Base-by-base conservation (phyloP, 1,140 invertebrate genomes). In the Diprion similis region DNA sequence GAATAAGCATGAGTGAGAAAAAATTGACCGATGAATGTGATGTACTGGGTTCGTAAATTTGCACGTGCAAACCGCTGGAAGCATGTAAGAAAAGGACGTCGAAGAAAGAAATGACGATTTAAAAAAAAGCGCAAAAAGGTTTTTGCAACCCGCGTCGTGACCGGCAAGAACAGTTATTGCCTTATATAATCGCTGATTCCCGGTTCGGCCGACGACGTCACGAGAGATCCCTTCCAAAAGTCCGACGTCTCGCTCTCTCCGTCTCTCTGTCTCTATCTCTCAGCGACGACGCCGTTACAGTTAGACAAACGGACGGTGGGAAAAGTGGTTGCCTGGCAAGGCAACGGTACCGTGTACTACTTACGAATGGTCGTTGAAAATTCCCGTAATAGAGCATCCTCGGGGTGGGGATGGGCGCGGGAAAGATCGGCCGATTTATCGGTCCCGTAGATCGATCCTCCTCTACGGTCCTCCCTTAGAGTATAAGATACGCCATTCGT, bases 291-390 rank as follows among this genome's bases (percentile, higher is more conserved):
- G 51, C 51, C 51, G 51, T 59, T 59, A 59, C 51, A 59, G 51
- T 59, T 59, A 59, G 51, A 59, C 51, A 59, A 59, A 59, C 51
- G 51, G n/a, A 59, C 51, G 51, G 51, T 59, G 51, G 51, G 51
- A 59, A 59, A 59, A 59, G 51, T 59, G 51, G 51, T 59, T 59
- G 51, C 51, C 24, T 59, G 51, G 51, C 51, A 59, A 59, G 51
- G 2, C 51, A 59, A 59, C 51, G 51, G 51, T 59, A 59, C 51
- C 51, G 51, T 59, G 51, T 59, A 59, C 51, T 17, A 59, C 51
- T 59, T 59, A 59, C 24, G 24, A 59, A 59, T 59, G 11, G 11
- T 15, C 51, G 51, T 59, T 59, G n/a, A 59, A 59, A 59, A 59
- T 59, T 59, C 51, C 24, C 24, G 24, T 37, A 37, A 37, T 37